These are phyloP conservation scores for Microcebus lehilahytsara DNA, from an alignment of 2,113 vertebrate species.

Conservation along the genomic window DNA sequence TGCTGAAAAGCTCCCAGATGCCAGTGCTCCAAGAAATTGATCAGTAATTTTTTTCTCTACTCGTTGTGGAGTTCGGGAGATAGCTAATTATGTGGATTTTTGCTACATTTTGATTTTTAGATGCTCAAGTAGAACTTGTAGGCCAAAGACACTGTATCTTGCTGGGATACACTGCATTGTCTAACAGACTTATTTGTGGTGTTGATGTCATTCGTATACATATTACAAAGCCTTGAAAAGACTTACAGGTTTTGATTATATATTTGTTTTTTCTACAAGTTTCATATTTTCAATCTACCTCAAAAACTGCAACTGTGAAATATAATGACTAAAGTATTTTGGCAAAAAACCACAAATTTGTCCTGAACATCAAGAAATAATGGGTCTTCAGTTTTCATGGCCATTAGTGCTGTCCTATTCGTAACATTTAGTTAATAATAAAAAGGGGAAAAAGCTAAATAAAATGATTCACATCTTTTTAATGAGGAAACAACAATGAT, in stretches of 20 bases:
- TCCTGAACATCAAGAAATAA: slow-evolving; percentile 54
- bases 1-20: not conserved
- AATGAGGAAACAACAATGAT: not conserved
- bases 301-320: slow-evolving; percentile 60
- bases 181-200: slow-evolving; percentile 60
- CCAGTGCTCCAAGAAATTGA: not conserved
- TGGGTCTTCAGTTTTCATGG: slow-evolving; percentile 48
- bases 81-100: not conserved
- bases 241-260: slow-evolving; percentile 43
- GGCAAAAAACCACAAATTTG: slow-evolving; percentile 15
- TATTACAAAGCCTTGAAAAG: slow-evolving; percentile 58
- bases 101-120: slow-evolving; percentile 50
- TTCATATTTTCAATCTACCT: slow-evolving; percentile 59
- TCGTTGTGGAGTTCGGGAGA: not conserved
- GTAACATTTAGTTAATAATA: slow-evolving; percentile 53
- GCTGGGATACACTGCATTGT: slow-evolving; percentile 48
- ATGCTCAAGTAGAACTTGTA: not conserved
- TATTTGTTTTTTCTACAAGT: slow-evolving; percentile 36
- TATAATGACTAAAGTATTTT: slow-evolving; percentile 49
- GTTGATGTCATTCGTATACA: slow-evolving; percentile 1
- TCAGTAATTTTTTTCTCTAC: slow-evolving; percentile 4
- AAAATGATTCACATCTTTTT: slow-evolving; percentile 45
- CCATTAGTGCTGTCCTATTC: slow-evolving; percentile 44
- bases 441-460: not conserved
- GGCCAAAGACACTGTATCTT: not conserved